These are phyloP conservation scores for Poeciliopsis paucimaculata DNA, from an alignment of 2,797 vertebrate species.

Conservation along the genomic window DNA sequence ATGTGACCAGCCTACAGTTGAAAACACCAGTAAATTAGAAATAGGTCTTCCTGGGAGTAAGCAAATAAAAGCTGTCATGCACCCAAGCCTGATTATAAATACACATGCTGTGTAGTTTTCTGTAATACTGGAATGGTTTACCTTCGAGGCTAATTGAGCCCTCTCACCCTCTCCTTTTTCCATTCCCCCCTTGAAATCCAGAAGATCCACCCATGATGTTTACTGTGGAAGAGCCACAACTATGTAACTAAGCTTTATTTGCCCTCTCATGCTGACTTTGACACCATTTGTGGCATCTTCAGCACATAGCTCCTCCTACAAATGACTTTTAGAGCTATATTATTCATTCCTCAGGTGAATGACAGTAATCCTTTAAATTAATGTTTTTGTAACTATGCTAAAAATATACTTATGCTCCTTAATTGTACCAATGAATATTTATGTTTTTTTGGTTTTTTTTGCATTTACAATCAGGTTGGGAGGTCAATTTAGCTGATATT, in stretches of 20 bases:
- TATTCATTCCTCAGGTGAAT: background rate
- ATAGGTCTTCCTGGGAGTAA: background rate
- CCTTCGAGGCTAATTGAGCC: slow-evolving; percentile 42
- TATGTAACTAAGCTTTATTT: slow-evolving; percentile 65
- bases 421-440: background rate
- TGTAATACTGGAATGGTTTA: slow-evolving; percentile 15
- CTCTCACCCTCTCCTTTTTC: slow-evolving; percentile 67
- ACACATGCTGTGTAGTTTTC: slow-evolving; percentile 28
- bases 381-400: background rate
- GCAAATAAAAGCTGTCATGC: slow-evolving; percentile 8
- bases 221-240: slow-evolving; percentile 35
- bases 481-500: background rate
- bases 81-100: slow-evolving; percentile 26
- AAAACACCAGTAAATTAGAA: background rate
- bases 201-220: slow-evolving; percentile 65
- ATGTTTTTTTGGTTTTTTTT: background rate
- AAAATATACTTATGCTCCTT: background rate
- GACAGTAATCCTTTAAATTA: background rate
- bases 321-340: background rate
- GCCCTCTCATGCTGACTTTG: slow-evolving; percentile 46
- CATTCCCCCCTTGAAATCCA: slow-evolving; percentile 64
- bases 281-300: slow-evolving; percentile 39
- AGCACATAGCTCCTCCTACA: slow-evolving; percentile 26
- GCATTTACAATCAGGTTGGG: background rate
- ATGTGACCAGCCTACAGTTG: background rate